Conservation (phyloP, 2,888 invertebrate genomes). For the Hoplodrina ambigua region DNA sequence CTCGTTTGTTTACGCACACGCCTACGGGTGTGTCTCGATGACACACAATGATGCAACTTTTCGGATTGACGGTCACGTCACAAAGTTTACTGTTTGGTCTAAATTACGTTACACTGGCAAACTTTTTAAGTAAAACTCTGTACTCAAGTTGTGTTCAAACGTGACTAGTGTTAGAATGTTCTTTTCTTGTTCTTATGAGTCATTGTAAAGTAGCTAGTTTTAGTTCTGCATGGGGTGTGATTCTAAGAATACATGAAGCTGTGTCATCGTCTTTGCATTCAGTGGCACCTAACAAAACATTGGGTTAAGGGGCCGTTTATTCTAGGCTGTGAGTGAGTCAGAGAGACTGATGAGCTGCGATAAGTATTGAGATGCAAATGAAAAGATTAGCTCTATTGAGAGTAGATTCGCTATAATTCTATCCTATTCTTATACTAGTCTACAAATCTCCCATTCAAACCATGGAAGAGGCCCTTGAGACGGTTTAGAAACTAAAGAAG, state of each 20-base stretch:
- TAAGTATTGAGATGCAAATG: background rate
- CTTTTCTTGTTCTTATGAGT: constrained; percentile 28
- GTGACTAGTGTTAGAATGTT: constrained; percentile 16
- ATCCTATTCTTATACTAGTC: too few species aligned
- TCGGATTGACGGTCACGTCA: constrained; percentile 38
- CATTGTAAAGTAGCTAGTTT: constrained; percentile 27
- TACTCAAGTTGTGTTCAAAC: constrained; percentile 36
- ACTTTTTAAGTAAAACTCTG: constrained; percentile 38
- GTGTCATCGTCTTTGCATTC: constrained; percentile 23
- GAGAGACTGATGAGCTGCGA: background rate
- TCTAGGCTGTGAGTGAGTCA: constrained; percentile 20
- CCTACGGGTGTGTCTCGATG: constrained; percentile 37
- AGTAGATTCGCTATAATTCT: background rate
- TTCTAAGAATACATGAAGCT: constrained; percentile 43
- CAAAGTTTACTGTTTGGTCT: constrained; percentile 34
- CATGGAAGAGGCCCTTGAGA: too few species aligned
- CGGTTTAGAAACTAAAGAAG: too few species aligned
- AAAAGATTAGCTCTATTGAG: background rate
- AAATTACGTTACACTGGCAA: constrained; percentile 26
- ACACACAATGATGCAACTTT: constrained; percentile 59
- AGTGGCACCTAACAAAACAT: background rate
- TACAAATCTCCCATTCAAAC: too few species aligned
- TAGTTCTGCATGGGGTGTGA: constrained; percentile 14
- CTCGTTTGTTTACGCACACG: constrained; percentile 27
- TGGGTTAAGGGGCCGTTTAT: constrained; percentile 9